Conservation (phyloP, 2,888 invertebrate genomes). For the Eledona agricola region DNA sequence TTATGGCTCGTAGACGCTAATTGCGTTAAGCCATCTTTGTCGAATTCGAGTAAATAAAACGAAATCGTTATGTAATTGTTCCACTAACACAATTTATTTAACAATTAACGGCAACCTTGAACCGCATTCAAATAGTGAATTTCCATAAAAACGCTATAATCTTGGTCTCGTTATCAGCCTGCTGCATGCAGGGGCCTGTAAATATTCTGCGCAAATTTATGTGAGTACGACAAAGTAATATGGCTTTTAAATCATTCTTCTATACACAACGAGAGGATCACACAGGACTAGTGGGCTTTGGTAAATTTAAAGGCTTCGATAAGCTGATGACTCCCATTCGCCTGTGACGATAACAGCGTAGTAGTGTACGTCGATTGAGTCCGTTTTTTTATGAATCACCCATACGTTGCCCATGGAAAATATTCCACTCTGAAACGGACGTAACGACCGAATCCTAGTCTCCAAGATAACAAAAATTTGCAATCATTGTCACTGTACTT, state of each 20-base stretch:
- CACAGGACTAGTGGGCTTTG: too few relatives aligned
- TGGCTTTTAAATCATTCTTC: conserved; percentile 14
- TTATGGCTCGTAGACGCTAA: neutral
- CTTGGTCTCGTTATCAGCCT: conserved; percentile 15
- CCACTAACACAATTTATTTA: conserved; percentile 28
- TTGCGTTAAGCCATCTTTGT: too few relatives aligned
- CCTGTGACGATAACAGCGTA: too few relatives aligned
- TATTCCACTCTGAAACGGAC: too few relatives aligned
- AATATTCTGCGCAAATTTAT: conserved; percentile 27
- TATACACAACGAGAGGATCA: too few relatives aligned
- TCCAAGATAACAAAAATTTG: too few relatives aligned
- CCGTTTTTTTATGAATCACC: too few relatives aligned
- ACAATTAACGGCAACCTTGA: conserved; percentile 26
- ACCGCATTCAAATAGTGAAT: conserved; percentile 25
- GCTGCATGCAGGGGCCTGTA: conserved; percentile 4
- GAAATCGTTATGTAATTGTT: conserved; percentile 20
- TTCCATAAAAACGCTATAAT: conserved; percentile 16
- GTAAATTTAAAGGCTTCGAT: neutral
- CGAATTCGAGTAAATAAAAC: conserved; percentile 12
- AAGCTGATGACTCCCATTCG: conserved; percentile 1
- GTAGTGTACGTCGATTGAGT: too few relatives aligned
- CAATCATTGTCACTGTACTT: too few relatives aligned
- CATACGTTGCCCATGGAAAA: too few relatives aligned
- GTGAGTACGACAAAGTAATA: conserved; percentile 5
- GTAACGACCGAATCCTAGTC: too few relatives aligned